Evolutionary conservation across 2,797 vertebrate species (phyloP), one percentile per base, ranked within the genome.

Genomic region (Lates japonicus): DNA sequence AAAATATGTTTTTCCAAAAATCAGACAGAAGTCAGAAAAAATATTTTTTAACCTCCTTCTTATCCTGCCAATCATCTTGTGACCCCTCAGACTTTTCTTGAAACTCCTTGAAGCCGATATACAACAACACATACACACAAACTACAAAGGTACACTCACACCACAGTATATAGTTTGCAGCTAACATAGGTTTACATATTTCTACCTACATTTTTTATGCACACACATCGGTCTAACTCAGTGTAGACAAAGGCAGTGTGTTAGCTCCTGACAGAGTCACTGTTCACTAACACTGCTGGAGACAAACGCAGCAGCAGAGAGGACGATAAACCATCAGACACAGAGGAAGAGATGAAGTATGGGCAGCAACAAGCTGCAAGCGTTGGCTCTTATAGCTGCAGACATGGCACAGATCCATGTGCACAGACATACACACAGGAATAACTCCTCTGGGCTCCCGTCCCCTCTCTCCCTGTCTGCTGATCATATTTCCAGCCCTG

Each of bases 401-500:
- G 71, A 82, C 44, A 8, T 33, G 52, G 46, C 64, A 74, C 33
- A 41, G 9, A 41, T 62, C 31, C 77, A 78, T 13, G 19, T 35
- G 58, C 62, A 67, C 35, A 64, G 31, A 59, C 74, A 74, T 44
- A 82, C 72, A 83, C 29, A 67, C 46, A 66, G 48, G 72, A 74
- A 76, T 22, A 63, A 71, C 54, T 74, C 57, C 74, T 69, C 13
- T 58, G 49, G 65, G 73, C 70, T 69, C 67, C 13, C 5, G 12
- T 68, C 61, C 52, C 62, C 25, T 77, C 42, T 2, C 62, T 58
- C 20, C 29, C 59, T 35, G 69, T 73, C 58, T 71, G 62, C 71
- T 79, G 76, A 75, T 75, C 60, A 80, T 58, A 60, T 66, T 74
- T 69, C 12, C 71, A 61, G 44, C 64, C 72, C 49, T 78, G 62